Conservation (phyloP, 1,140 invertebrate genomes). For the Brachionus koreanus region DNA sequence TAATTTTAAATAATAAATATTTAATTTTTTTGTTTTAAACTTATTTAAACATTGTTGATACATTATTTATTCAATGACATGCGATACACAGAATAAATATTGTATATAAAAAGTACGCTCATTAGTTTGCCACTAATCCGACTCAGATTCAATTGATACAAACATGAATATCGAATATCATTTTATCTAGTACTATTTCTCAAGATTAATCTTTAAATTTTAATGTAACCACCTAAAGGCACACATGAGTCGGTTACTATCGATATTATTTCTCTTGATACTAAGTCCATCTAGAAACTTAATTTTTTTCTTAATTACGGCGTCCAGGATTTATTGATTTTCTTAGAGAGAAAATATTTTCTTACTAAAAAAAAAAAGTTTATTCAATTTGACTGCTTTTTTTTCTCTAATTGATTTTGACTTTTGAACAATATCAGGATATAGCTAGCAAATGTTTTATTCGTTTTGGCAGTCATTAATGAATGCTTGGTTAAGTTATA, state of each 20-base stretch:
- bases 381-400: conserved; percentile 3
- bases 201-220: conserved; percentile 4
- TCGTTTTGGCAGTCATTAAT: neutral
- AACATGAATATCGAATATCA: conserved; percentile 2
- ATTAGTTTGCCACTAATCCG: neutral
- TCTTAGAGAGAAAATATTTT: neutral
- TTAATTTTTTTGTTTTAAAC: neutral
- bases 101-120: neutral
- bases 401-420: neutral
- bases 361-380: neutral
- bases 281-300: neutral
- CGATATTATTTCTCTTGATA: conserved; percentile 9
- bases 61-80: neutral
- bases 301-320: conserved; percentile 2
- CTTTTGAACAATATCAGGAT: neutral
- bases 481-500: neutral
- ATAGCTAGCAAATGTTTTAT: neutral
- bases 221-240: conserved; percentile 21
- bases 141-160: neutral
- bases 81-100: neutral
- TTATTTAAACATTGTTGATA: no score
- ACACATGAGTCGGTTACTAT: neutral
- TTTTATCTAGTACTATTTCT: conserved; percentile 4
- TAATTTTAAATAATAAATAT: neutral
- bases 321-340: conserved; percentile 33